Percentiles rank a stretch among this genome's conserved stretches.
phyloP scores from a whole-genome alignment of 2,797 vertebrate species.

The Chromobotia macracanthus region DNA sequence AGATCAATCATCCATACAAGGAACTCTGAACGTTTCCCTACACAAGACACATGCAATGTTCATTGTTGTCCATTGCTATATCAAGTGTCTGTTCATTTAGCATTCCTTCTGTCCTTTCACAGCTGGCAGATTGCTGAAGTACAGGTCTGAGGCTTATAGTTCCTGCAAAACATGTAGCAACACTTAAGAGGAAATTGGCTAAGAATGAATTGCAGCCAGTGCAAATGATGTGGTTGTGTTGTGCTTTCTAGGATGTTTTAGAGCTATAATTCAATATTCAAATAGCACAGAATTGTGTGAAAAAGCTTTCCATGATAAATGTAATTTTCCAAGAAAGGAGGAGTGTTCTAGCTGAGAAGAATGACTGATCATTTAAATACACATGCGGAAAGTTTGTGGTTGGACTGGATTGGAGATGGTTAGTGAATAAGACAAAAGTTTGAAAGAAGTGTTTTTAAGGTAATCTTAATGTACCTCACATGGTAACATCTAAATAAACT shows the following conservation, averaged over 20 bases:
- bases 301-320: too few species aligned
- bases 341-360: too few species aligned
- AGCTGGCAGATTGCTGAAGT: background rate
- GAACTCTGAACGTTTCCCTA: constrained; percentile 3
- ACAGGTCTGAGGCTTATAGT: background rate
- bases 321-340: background rate
- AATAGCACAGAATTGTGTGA: background rate
- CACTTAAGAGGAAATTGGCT: background rate
- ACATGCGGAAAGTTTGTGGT: too few species aligned
- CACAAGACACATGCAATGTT: background rate
- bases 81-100: background rate
- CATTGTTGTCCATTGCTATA: background rate
- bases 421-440: too few species aligned
- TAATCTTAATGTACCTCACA: too few species aligned
- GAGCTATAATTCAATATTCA: too few species aligned
- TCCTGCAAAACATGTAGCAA: background rate
- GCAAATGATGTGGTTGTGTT: constrained; percentile 6
- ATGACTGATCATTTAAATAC: too few species aligned
- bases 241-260: too few species aligned
- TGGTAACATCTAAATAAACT: too few species aligned
- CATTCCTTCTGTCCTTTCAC: background rate
- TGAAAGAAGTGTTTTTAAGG: too few species aligned
- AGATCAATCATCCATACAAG: constrained; percentile 18
- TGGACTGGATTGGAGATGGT: too few species aligned
- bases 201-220: background rate